Conservation (phyloP, 2,888 invertebrate species). For the Lingula anatina region DNA sequence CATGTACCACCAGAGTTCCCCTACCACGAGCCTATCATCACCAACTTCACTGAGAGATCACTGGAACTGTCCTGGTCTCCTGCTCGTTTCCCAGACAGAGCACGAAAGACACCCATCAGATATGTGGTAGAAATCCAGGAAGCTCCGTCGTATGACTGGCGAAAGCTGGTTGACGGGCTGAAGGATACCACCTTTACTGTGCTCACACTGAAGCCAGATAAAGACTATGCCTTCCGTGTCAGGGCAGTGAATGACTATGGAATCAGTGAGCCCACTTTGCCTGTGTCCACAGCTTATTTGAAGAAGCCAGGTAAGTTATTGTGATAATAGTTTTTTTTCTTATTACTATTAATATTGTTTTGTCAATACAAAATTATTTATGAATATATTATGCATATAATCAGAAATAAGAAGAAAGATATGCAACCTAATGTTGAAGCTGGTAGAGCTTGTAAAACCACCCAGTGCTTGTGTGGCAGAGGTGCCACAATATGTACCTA, state of each 20-base stretch:
- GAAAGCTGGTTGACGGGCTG: constrained; percentile 28
- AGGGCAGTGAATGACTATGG: constrained; percentile 94
- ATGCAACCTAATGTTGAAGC: too few relatives aligned
- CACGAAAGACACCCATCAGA: constrained; percentile 72
- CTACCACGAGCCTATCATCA: constrained; percentile 79
- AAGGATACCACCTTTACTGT: constrained; percentile 21
- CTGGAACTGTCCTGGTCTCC: constrained; percentile 94
- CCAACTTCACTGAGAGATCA: constrained; percentile 86
- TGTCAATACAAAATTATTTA: too few relatives aligned
- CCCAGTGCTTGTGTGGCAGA: too few relatives aligned
- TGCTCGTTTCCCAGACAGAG: constrained; percentile 73
- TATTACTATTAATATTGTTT: too few relatives aligned
- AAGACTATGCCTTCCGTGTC: constrained; percentile 92
- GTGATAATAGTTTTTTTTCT: too few relatives aligned
- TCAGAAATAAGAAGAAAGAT: too few relatives aligned
- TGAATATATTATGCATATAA: too few relatives aligned
- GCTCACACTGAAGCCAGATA: constrained; percentile 43
- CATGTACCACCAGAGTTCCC: constrained; percentile 35
- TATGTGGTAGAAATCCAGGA: constrained; percentile 83
- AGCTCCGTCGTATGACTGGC: constrained; percentile 50
- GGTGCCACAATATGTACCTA: too few relatives aligned
- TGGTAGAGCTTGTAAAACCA: too few relatives aligned
- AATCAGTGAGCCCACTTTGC: constrained; percentile 89
- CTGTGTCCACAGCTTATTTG: too few relatives aligned
- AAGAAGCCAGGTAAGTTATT: too few relatives aligned